Evolutionary conservation across 30 jellyfish, hydroid and myxozoan genomes (phyloP).

Genomic region (Turritopsis dohrnii): DNA sequence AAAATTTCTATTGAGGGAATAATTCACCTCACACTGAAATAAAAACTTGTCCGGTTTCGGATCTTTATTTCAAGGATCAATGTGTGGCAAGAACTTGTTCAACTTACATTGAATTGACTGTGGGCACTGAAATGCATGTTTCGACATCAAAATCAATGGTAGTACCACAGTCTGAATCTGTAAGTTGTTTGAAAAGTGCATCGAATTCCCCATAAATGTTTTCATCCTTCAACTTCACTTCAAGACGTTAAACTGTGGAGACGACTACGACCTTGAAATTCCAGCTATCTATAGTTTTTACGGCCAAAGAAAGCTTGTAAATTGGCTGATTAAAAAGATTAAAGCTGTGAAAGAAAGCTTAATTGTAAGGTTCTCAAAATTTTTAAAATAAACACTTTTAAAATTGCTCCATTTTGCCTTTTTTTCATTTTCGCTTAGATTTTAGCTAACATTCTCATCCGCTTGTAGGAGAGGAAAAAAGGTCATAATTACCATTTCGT

Average conservation of each 20-base stretch:
- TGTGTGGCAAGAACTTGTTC: too few relatives aligned
- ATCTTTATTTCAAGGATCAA: too few relatives aligned
- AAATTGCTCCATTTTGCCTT: not conserved
- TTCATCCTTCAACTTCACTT: too few relatives aligned
- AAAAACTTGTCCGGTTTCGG: too few relatives aligned
- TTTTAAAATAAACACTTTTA: not conserved
- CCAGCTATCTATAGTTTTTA: not conserved
- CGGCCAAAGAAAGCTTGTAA: not conserved
- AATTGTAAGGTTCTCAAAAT: not conserved
- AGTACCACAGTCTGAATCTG: too few relatives aligned
- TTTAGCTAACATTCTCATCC: not conserved
- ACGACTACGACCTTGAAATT: not conserved
- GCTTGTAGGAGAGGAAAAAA: conserved; percentile 3
- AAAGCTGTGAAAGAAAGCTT: not conserved
- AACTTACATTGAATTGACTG: too few relatives aligned
- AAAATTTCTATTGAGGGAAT: too few relatives aligned
- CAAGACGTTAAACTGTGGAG: not conserved
- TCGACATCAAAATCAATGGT: too few relatives aligned
- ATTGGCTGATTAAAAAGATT: conserved; percentile 6
- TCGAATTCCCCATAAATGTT: too few relatives aligned
- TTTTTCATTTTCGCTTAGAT: not conserved
- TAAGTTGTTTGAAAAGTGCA: too few relatives aligned
- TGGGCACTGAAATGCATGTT: too few relatives aligned
- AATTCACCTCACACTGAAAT: too few relatives aligned
- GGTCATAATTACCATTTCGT: not conserved